Base-by-base conservation (phyloP, 2,113 vertebrate genomes). In the Limnothrissa miodon region DNA sequence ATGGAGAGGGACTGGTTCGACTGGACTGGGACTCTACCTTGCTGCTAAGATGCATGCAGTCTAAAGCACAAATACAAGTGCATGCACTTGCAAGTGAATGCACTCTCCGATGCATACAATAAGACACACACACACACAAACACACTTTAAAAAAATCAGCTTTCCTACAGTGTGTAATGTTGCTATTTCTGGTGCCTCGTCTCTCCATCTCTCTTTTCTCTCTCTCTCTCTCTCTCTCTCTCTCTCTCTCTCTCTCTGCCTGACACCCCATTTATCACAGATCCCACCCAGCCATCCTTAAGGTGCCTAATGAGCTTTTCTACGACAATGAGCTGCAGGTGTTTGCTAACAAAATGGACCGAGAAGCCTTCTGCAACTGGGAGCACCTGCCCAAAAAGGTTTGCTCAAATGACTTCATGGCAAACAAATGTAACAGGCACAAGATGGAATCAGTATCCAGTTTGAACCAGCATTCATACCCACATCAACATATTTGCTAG, bases 281-380 rank as follows among this genome's bases (percentile, higher is more conserved):
- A 91, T 99, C 97, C 86, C 97, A 99, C 2, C 92, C 93, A 85
- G 92, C 92, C 86, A 96, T 99, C 87, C 93, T 99, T 81, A 93
- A 90, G 83, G 85, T 97, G 59, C 96, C 98, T 80, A 98, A 97
- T 0, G 93, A 93, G 80, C 92, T 96, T 39, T 99, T 98, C 90
- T 98, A 98, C 0, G 95, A 97, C 0, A 93, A 90, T 0, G 96
- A 98, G 85, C 93, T 99, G 82, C 94, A 95, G 86, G 92, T 91
- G 74, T 95, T 89, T 25, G 92, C 94, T 0, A 88, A 95, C 0
- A 25, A 81, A 0, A 39, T 92, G 4, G 86, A 95, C 45, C 92
- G 94, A 0, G 91, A 95, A 0, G 85, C 93, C 4, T 98, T 94
- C 82, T 97, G 97, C 59, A 59, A 56, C 45, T 99, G 97, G 97